Base-by-base conservation (phyloP, 2,113 vertebrate genomes). In the Sarotherodon lohbergeri region DNA sequence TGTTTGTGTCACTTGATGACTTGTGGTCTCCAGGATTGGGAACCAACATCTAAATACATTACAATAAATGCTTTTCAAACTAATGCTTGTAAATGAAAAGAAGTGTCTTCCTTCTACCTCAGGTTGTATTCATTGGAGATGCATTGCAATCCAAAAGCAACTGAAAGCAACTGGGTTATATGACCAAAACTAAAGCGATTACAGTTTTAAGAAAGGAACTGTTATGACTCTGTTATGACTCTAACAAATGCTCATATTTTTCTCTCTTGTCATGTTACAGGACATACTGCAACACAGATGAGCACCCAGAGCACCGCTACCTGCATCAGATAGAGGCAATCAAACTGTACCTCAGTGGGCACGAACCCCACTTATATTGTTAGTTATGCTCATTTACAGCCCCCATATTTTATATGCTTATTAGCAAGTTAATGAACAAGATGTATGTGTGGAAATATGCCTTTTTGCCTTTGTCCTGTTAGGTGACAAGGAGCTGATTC, bases 401-500 rank as follows among this genome's bases (percentile, higher is more conserved):
- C 27, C 2, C 10, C 6, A 29, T 63, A 12, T 39, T 76, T 71
- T 0, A 9, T 32, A 46, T 41, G 8, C 11, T 29, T 12, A 46
- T 43, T 80, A 9, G 34, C 14, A 43, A 1, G 14, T 57, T 39
- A 22, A n/a, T 36, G 6, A 55, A 2, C 9, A 19, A 19, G 12
- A 24, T 63, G 46, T 8, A 12, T 16, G 16, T 43, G 12, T 79
- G 32, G 17, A 86, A 3, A 46, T 84, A 34, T 71, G 9, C n/a
- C 29, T 56, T 56, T 66, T 59, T 89, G 9, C 56, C 14, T 66
- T 43, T 78, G 17, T n/a, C 16, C n/a, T 93, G 12, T 43, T 52
- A 99, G 99, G 99, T 96, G 99, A 99, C 93, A 98, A 98, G 93
- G 98, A 99, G 94, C 89, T 99, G 91, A 96, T 99, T 90, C 98